Evolutionary conservation across 2,113 vertebrate genomes (phyloP).

Genomic region (Trinectes maculatus): DNA sequence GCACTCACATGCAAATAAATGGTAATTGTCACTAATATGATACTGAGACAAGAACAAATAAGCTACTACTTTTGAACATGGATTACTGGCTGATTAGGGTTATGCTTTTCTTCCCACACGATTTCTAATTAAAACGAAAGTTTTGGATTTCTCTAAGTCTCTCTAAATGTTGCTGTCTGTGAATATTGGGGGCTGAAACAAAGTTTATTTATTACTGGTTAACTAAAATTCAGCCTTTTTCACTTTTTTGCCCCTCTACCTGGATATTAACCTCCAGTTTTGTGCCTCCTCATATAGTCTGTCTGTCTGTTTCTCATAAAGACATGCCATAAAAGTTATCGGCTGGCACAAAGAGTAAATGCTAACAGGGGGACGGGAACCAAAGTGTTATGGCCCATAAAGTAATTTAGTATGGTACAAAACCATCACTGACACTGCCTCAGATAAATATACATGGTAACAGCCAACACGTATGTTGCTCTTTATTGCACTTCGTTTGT

Average conservation of each 20-base stretch:
- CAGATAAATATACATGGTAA: background rate
- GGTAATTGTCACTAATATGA: constrained; percentile 8
- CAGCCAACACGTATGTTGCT: background rate
- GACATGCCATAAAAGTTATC: too few relatives aligned
- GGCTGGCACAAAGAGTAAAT: background rate
- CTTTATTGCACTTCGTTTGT: too few relatives aligned
- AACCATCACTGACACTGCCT: background rate
- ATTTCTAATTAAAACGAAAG: background rate
- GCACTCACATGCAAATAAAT: background rate
- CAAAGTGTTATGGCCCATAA: too few relatives aligned
- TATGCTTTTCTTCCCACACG: background rate
- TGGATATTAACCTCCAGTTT: too few relatives aligned
- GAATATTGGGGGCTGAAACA: too few relatives aligned
- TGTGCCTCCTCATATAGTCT: too few relatives aligned
- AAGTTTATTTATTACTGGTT: too few relatives aligned
- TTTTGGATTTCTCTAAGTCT: too few relatives aligned
- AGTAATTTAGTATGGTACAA: background rate
- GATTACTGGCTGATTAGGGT: background rate
- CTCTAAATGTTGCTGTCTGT: constrained; percentile 2
- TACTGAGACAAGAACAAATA: constrained; percentile 2
- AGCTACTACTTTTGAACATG: background rate
- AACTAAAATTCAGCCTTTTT: too few relatives aligned
- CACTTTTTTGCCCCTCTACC: too few relatives aligned
- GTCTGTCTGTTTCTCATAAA: too few relatives aligned
- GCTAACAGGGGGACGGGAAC: background rate